Percentiles rank a stretch among this genome's conserved stretches.
Conservation (phyloP, 2,797 vertebrate species). For the Octomys mimax region DNA sequence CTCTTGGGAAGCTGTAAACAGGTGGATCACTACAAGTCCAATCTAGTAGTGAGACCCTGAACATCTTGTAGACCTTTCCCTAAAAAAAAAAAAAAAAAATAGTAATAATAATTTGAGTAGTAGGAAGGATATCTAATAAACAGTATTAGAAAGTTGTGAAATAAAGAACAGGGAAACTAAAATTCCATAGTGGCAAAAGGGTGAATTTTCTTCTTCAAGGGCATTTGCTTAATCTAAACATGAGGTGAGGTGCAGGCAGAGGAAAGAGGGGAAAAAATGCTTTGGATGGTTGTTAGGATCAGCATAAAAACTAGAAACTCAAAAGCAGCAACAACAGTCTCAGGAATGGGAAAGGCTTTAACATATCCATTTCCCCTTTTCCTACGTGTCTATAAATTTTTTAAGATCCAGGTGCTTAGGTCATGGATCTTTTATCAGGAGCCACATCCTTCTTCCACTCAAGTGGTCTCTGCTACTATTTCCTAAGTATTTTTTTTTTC, state of each 20-base stretch:
- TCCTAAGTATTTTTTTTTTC: neutral
- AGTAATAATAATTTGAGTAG: neutral
- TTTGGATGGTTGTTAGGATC: neutral
- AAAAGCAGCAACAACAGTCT: neutral
- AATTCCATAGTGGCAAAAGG: neutral
- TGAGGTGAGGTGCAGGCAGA: neutral
- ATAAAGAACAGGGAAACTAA: neutral
- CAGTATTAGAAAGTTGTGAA: neutral
- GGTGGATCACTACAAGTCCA: no score
- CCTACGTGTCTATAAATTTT: neutral
- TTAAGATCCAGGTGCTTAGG: neutral
- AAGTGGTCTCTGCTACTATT: neutral
- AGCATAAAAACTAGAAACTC: neutral
- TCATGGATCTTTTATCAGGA: neutral
- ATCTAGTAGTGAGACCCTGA: no score
- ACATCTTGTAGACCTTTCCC: no score
- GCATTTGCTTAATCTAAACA: neutral
- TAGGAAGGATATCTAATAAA: neutral
- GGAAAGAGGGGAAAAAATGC: neutral
- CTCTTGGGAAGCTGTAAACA: no score
- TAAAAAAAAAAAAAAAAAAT: no score
- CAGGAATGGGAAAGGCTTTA: neutral
- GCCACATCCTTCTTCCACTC: slow-evolving; percentile 1
- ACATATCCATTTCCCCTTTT: neutral
- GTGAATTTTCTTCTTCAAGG: neutral